Evolutionary conservation across 2,888 invertebrate species (phyloP).

Genomic region (Temnothorax unifasciatus): DNA sequence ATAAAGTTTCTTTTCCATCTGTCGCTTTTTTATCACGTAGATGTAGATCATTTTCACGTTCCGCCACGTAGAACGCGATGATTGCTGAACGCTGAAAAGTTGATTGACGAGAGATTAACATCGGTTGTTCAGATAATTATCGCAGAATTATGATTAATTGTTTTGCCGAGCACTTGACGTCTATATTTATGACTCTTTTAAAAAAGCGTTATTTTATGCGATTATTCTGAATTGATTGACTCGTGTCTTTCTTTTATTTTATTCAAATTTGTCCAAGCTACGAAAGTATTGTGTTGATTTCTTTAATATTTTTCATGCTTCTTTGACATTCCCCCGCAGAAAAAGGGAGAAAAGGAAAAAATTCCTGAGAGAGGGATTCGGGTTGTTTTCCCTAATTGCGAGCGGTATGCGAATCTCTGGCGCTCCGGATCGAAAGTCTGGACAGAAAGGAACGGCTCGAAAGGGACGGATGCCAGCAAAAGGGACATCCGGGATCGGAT

Average conservation of each 20-base stretch:
- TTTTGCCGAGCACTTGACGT: background rate
- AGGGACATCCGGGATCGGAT: conserved; percentile 39
- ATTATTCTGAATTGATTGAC: background rate
- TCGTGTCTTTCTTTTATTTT: background rate
- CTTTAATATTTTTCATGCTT: background rate
- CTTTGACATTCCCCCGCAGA: too few relatives aligned
- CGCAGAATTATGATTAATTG: conserved; percentile 9
- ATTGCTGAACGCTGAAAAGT: background rate
- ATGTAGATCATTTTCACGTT: conserved; percentile 31
- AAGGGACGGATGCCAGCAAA: background rate
- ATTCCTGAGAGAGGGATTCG: background rate
- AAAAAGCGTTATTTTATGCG: background rate
- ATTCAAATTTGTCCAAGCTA: too few relatives aligned
- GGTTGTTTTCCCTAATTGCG: background rate
- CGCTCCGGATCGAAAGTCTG: background rate
- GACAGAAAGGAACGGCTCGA: background rate
- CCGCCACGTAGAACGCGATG: background rate
- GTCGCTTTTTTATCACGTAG: conserved; percentile 2
- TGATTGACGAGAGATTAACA: background rate
- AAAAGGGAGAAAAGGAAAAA: background rate
- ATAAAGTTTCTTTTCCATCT: background rate
- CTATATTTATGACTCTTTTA: background rate
- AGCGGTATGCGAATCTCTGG: background rate
- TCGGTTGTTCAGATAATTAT: conserved; percentile 21
- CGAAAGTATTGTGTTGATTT: background rate